phyloP scores from a whole-genome alignment of 2,797 vertebrate genomes.

The Pangasius macronema region DNA sequence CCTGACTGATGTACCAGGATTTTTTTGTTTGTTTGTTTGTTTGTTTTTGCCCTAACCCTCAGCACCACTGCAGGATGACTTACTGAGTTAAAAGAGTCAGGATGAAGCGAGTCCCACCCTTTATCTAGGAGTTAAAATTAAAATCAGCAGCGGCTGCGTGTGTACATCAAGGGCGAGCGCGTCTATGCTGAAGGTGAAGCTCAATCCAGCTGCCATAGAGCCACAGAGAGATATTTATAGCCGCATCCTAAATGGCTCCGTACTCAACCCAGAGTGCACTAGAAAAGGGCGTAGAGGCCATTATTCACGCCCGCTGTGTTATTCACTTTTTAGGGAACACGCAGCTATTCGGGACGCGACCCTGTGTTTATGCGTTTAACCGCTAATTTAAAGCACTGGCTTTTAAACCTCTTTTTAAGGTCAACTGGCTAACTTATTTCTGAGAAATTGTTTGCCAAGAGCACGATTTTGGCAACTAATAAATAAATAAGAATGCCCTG shows the following conservation, averaged over 20 bases:
- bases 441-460: neutral
- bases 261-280: neutral
- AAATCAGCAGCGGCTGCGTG: neutral
- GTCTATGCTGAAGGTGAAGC: conserved; percentile 29
- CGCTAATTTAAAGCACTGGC: neutral
- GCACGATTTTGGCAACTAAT: neutral
- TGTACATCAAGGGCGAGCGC: conserved; percentile 35
- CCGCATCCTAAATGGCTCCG: neutral
- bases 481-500: neutral
- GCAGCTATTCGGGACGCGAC: neutral
- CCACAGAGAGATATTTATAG: neutral
- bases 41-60: neutral
- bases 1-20: neutral
- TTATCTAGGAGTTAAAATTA: neutral
- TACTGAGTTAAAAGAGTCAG: neutral
- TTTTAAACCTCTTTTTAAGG: neutral
- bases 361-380: neutral
- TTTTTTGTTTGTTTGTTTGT: no score
- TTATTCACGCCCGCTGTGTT: neutral
- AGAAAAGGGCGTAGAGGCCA: conserved; percentile 18
- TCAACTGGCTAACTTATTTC: neutral
- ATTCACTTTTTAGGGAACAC: neutral
- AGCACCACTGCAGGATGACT: neutral
- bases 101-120: neutral
- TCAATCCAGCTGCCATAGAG: neutral